These are phyloP conservation scores for Ceratina calcarata DNA, from an alignment of 1,140 invertebrate genomes.

Conservation along the genomic window DNA sequence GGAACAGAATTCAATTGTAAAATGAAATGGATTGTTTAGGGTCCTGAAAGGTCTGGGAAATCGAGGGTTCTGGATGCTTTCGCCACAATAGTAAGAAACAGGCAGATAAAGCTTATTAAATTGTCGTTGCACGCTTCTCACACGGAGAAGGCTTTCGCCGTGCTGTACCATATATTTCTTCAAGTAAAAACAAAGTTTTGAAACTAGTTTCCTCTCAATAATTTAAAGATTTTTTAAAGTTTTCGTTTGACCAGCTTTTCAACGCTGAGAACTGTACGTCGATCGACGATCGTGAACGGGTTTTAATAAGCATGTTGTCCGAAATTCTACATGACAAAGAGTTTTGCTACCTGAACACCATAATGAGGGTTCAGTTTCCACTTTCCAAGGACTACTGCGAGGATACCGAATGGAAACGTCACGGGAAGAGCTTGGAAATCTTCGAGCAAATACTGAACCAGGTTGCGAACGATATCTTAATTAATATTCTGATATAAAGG, in stretches of 20 bases:
- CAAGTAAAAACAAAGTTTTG: conserved; percentile 48
- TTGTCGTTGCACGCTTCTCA: conserved; percentile 63
- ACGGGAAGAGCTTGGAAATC: conserved; percentile 68
- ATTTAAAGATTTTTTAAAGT: background rate
- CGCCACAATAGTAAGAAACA: conserved; percentile 72
- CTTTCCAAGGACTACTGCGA: conserved; percentile 69
- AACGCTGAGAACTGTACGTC: conserved; percentile 51
- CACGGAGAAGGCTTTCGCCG: conserved; percentile 47
- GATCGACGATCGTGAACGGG: conserved; percentile 71
- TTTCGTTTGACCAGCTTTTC: conserved; percentile 14
- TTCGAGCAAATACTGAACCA: conserved; percentile 56
- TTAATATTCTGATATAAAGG: too few relatives aligned
- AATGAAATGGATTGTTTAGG: conserved; percentile 62
- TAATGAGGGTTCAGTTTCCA: conserved; percentile 79
- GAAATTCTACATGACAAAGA: conserved; percentile 62
- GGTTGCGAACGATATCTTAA: conserved; percentile 9
- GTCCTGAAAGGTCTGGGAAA: conserved; percentile 80
- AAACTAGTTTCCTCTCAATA: background rate
- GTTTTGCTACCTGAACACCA: conserved; percentile 77
- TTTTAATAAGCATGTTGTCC: conserved; percentile 66
- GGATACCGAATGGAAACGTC: conserved; percentile 67
- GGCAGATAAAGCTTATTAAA: conserved; percentile 70
- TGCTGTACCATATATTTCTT: conserved; percentile 58
- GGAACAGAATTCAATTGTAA: too few relatives aligned
- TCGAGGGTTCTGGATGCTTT: conserved; percentile 81